A percentile compares a stretch with the other conserved stretches of the same genome.
These are phyloP conservation scores for Protaetia brevitarsis DNA, from an alignment of 1,140 invertebrate genomes.

Conservation along the genomic window DNA sequence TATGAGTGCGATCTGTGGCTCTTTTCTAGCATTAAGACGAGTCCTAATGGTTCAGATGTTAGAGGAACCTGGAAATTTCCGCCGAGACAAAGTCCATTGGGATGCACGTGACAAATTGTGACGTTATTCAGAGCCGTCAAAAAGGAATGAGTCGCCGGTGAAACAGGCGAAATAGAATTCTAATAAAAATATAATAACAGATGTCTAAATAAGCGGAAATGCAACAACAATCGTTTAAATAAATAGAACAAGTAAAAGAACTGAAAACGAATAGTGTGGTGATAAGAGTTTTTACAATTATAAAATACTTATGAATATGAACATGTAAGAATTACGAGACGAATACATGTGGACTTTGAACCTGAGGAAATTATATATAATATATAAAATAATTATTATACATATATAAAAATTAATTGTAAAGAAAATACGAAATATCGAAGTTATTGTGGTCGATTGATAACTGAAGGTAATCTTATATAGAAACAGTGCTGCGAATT, in stretches of 20 bases:
- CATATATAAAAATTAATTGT: conserved; percentile 9
- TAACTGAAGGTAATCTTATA: no score
- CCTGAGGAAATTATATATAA: conserved; percentile 13
- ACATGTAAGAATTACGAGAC: neutral
- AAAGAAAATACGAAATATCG: conserved; percentile 16
- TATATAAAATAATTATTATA: neutral
- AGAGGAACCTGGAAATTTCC: conserved; percentile 45
- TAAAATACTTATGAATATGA: conserved; percentile 9
- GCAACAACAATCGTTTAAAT: neutral
- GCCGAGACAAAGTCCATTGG: conserved; percentile 35
- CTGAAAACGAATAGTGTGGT: conserved; percentile 20
- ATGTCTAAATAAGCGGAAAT: neutral
- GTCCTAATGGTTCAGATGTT: conserved; percentile 36
- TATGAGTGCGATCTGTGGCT: neutral
- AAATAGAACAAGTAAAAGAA: neutral
- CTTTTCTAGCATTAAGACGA: conserved; percentile 33
- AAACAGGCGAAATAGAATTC: neutral
- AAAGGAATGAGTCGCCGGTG: neutral
- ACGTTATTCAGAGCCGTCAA: neutral
- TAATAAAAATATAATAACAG: neutral
- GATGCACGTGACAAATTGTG: conserved; percentile 24
- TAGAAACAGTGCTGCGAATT: neutral
- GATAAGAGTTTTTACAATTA: conserved; percentile 13
- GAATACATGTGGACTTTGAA: conserved; percentile 1
- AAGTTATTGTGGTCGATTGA: conserved; percentile 10